phyloP scores from a whole-genome alignment of 2,113 vertebrate genomes.

The Craseonycteris thonglongyai region DNA sequence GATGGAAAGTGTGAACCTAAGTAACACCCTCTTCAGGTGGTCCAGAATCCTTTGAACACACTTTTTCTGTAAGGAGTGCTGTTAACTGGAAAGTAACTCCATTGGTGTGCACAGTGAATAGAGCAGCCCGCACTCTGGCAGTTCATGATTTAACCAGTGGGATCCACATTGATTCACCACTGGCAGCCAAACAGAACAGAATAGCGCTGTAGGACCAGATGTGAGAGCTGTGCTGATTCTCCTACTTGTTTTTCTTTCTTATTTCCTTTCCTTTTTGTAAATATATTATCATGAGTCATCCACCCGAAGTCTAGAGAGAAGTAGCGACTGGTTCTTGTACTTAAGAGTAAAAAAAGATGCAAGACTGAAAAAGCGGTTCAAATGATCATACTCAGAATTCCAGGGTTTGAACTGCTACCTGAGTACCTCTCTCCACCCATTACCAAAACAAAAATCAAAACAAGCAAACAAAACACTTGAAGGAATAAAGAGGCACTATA shows the following conservation, averaged over 20 bases:
- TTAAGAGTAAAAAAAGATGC: constrained; percentile 24
- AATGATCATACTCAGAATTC: constrained; percentile 56
- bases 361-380: constrained; percentile 46
- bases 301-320: neutral
- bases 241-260: constrained; percentile 13
- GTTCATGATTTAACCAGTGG: neutral
- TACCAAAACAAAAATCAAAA: neutral
- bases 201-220: neutral
- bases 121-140: neutral
- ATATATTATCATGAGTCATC: neutral
- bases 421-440: neutral
- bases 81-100: neutral
- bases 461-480: neutral
- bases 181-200: neutral
- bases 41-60: neutral
- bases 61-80: neutral
- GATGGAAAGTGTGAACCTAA: neutral
- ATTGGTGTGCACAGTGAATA: neutral
- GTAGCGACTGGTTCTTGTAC: constrained; percentile 28
- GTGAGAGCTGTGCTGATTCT: neutral
- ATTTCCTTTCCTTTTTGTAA: neutral
- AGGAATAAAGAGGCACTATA: neutral
- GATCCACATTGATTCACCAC: constrained; percentile 14
- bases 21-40: neutral
- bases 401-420: constrained; percentile 48